phyloP scores from a whole-genome alignment of 2,113 vertebrate genomes.

The Felis catus region DNA sequence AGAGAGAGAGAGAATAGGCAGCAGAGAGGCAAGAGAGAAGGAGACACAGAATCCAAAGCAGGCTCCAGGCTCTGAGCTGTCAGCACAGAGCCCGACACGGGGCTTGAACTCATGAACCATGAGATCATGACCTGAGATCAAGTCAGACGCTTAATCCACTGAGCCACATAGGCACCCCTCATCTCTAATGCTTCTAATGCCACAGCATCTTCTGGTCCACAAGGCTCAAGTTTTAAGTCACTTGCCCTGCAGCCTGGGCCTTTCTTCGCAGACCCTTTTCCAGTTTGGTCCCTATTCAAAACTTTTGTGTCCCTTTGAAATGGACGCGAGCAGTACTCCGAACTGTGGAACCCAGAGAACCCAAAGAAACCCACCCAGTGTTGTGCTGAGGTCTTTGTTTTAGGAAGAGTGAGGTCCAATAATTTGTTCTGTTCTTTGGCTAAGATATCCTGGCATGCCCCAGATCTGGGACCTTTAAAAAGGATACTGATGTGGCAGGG shows the following conservation, averaged over 20 bases:
- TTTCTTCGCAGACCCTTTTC: background rate
- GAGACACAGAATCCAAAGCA: too few relatives aligned
- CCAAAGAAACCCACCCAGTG: background rate
- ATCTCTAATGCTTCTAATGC: background rate
- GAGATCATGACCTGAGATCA: too few relatives aligned
- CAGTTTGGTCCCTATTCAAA: background rate
- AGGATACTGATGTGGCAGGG: background rate
- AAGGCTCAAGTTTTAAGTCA: background rate
- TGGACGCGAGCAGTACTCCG: background rate
- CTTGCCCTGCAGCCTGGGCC: background rate
- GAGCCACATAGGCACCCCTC: too few relatives aligned
- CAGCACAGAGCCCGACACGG: too few relatives aligned
- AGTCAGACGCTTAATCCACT: too few relatives aligned
- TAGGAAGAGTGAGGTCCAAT: background rate
- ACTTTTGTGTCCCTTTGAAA: background rate
- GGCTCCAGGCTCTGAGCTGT: too few relatives aligned
- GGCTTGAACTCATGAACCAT: too few relatives aligned
- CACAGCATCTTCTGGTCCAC: background rate
- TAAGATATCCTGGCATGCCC: background rate
- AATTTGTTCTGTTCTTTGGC: background rate
- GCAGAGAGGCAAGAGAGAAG: too few relatives aligned
- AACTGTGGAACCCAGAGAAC: background rate
- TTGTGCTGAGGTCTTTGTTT: background rate
- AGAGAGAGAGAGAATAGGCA: too few relatives aligned
- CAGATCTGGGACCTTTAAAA: background rate